These are phyloP conservation scores for Busseola fusca DNA, from an alignment of 2,888 invertebrate genomes.

Conservation along the genomic window DNA sequence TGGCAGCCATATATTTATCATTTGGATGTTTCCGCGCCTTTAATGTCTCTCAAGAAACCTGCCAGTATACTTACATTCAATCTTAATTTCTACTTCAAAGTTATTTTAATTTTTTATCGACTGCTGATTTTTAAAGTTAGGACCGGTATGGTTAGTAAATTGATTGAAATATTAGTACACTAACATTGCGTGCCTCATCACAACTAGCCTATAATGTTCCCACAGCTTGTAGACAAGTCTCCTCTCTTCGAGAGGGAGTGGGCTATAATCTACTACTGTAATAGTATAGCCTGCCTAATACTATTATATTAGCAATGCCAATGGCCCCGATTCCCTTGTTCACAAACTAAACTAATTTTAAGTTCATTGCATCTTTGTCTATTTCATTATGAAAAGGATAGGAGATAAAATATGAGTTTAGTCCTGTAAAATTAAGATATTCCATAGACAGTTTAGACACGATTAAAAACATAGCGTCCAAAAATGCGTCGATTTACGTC, in stretches of 20 bases:
- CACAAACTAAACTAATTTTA: too few species aligned
- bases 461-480: too few species aligned
- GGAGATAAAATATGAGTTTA: too few species aligned
- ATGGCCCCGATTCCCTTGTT: too few species aligned
- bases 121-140: background rate
- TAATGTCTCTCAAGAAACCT: slow-evolving; percentile 6
- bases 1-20: slow-evolving; percentile 29
- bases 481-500: too few species aligned
- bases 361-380: too few species aligned
- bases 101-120: background rate
- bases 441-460: too few species aligned
- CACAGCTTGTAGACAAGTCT: background rate
- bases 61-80: background rate
- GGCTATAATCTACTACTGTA: background rate
- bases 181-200: too few species aligned
- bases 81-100: background rate
- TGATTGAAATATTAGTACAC: too few species aligned
- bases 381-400: too few species aligned
- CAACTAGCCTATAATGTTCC: background rate
- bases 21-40: slow-evolving; percentile 27
- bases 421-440: too few species aligned
- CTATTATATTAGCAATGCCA: background rate
- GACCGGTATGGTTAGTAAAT: background rate
- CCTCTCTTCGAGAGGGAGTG: background rate
- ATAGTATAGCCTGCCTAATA: background rate